Percentiles rank a stretch among this genome's conserved stretches.
Evolutionary conservation across 2,797 vertebrate genomes (phyloP).

Genomic region (Carapus acus): DNA sequence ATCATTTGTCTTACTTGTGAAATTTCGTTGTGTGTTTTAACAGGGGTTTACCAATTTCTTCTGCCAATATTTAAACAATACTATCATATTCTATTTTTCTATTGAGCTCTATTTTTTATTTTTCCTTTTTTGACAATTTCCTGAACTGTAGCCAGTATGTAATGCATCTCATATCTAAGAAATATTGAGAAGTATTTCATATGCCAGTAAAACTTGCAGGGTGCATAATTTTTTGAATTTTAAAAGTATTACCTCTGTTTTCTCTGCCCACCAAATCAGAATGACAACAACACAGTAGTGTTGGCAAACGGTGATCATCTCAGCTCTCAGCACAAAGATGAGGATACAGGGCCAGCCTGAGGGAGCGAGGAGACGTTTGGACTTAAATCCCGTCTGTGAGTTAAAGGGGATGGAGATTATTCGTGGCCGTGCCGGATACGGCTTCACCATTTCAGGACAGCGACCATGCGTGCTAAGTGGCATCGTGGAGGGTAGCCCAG

Average conservation of each 20-base stretch:
- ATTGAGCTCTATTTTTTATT: background rate
- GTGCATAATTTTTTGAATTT: background rate
- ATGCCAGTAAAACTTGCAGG: background rate
- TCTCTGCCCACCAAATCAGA: conserved; percentile 26
- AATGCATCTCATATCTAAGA: too few relatives aligned
- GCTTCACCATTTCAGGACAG: conserved; percentile 90
- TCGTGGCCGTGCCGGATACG: conserved; percentile 86
- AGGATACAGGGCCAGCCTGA: conserved; percentile 80
- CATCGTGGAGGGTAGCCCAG: conserved; percentile 88
- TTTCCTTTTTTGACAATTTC: background rate
- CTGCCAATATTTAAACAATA: too few relatives aligned
- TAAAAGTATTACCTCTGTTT: background rate
- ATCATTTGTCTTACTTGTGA: too few relatives aligned
- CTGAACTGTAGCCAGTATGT: too few relatives aligned
- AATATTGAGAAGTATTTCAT: background rate
- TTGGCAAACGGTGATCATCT: conserved; percentile 46
- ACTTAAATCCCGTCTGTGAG: conserved; percentile 63
- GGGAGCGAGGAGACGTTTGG: conserved; percentile 71
- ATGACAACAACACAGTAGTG: conserved; percentile 62
- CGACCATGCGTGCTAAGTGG: conserved; percentile 86
- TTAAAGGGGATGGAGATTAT: conserved; percentile 82
- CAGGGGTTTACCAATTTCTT: too few relatives aligned
- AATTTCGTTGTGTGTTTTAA: too few relatives aligned
- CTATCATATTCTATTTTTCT: too few relatives aligned
- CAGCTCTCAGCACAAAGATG: conserved; percentile 38